phyloP scores from a whole-genome alignment of 2,113 vertebrate species.

The Mobula birostris region DNA sequence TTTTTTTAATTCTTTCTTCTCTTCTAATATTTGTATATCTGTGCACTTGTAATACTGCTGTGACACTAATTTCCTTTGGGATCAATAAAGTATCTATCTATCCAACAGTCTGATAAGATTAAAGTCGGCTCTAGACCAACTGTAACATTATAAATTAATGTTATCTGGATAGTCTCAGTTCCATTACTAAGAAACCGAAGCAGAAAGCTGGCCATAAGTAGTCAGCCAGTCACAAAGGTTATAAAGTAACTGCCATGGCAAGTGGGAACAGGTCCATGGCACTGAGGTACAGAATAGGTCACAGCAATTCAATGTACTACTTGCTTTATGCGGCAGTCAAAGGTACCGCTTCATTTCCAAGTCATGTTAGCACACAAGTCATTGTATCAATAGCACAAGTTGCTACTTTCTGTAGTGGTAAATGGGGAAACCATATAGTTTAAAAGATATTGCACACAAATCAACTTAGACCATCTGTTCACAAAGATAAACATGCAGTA shows the following conservation, averaged over 20 bases:
- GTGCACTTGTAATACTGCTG: too few relatives aligned
- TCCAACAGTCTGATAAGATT: background rate
- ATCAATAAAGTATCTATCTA: too few relatives aligned
- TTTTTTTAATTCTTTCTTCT: too few relatives aligned
- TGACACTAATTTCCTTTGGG: too few relatives aligned
- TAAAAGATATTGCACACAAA: background rate
- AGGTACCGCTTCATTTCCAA: background rate
- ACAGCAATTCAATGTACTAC: background rate
- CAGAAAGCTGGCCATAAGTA: background rate
- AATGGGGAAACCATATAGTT: too few relatives aligned
- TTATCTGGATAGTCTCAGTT: background rate
- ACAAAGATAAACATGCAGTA: background rate
- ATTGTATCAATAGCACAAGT: too few relatives aligned
- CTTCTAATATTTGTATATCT: too few relatives aligned
- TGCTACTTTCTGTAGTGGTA: too few relatives aligned
- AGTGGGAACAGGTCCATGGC: background rate
- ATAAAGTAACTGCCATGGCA: background rate
- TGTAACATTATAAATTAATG: background rate
- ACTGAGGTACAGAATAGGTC: background rate
- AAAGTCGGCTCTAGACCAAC: background rate
- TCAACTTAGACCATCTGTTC: background rate
- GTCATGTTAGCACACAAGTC: background rate
- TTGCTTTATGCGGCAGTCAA: too few relatives aligned
- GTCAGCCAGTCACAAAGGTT: background rate
- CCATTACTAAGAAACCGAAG: background rate